Evolutionary conservation across 2,888 invertebrate species (phyloP).

Genomic region (Parnassius apollo): DNA sequence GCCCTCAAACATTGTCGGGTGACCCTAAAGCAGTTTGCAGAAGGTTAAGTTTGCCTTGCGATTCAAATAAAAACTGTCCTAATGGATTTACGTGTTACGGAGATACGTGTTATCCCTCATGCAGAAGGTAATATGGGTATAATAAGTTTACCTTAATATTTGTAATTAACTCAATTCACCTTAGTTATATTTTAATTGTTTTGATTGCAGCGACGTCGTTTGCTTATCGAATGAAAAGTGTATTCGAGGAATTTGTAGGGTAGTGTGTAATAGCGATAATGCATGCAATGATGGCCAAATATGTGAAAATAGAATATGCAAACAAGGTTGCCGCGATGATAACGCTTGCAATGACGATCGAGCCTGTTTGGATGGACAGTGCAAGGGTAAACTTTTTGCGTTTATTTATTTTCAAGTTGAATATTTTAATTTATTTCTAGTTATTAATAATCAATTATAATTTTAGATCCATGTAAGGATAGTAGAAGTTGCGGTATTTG

Average conservation of each 20-base stretch:
- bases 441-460: not conserved
- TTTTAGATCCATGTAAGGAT: slow-evolving; percentile 88
- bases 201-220: slow-evolving; percentile 85
- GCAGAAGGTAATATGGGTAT: slow-evolving; percentile 81
- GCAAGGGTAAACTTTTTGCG: slow-evolving; percentile 80
- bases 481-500: slow-evolving; percentile 90
- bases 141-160: not conserved
- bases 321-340: slow-evolving; percentile 93
- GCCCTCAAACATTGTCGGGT: slow-evolving; percentile 86
- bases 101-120: slow-evolving; percentile 88
- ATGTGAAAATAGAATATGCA: slow-evolving; percentile 92
- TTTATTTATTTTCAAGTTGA: not conserved
- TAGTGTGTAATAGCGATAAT: slow-evolving; percentile 92
- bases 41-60: slow-evolving; percentile 84
- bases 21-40: slow-evolving; percentile 88
- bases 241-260: slow-evolving; percentile 89
- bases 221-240: slow-evolving; percentile 94
- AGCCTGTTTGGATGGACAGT: slow-evolving; percentile 91
- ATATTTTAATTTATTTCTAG: not conserved
- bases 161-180: not conserved
- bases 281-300: slow-evolving; percentile 91
- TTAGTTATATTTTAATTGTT: not conserved
- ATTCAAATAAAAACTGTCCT: slow-evolving; percentile 84
- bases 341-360: slow-evolving; percentile 87
- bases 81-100: slow-evolving; percentile 88